Evolutionary conservation across 1,140 invertebrate genomes (phyloP).

Genomic region (Neodiprion lecontei): DNA sequence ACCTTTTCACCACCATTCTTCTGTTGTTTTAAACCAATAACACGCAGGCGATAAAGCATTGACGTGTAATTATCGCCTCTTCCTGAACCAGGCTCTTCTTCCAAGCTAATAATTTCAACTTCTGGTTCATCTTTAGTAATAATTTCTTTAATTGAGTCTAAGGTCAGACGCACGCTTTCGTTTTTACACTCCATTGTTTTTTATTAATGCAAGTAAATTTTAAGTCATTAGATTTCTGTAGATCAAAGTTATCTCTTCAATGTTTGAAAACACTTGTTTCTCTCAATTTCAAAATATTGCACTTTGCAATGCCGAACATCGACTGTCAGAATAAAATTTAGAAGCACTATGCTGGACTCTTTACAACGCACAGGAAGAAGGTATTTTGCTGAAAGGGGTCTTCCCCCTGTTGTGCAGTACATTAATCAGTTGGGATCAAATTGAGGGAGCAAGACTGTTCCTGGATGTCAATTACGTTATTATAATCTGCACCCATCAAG

Average conservation of each 20-base stretch:
- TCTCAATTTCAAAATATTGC: neutral
- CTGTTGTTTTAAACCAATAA: conserved; percentile 63
- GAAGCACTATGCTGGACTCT: neutral
- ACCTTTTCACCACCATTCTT: conserved; percentile 52
- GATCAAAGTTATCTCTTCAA: neutral
- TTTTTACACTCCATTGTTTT: neutral
- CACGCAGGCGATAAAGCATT: conserved; percentile 70
- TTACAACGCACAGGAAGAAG: conserved; percentile 51
- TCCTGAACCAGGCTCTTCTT: conserved; percentile 72
- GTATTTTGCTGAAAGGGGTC: conserved; percentile 55
- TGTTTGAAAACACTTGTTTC: neutral
- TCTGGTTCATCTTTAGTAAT: conserved; percentile 54
- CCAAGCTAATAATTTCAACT: conserved; percentile 49
- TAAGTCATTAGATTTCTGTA: neutral
- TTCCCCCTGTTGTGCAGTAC: conserved; percentile 52
- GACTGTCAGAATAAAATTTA: neutral
- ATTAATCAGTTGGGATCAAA: conserved; percentile 46
- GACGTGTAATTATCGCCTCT: conserved; percentile 78
- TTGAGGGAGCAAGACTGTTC: conserved; percentile 60
- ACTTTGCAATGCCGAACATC: neutral
- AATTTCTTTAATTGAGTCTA: conserved; percentile 53
- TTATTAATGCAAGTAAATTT: neutral
- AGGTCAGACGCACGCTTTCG: conserved; percentile 41
- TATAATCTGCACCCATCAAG: conserved; percentile 44
- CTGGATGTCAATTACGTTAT: conserved; percentile 51